Conservation (phyloP, 2,113 vertebrate genomes). For the Piaya cayana region DNA sequence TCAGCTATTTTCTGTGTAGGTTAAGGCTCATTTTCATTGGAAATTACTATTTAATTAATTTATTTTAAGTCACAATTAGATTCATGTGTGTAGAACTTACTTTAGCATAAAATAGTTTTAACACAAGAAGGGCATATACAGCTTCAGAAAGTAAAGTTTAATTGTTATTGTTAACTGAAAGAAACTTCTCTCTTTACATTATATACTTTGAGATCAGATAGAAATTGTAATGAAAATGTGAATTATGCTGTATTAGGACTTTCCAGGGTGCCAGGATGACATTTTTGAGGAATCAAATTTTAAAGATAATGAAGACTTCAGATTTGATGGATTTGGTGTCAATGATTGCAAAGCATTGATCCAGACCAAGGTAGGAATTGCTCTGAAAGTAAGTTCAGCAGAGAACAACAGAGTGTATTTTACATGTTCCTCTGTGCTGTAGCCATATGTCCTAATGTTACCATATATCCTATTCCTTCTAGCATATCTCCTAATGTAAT, state of each 20-base stretch:
- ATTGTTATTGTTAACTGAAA: background rate
- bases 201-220: background rate
- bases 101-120: background rate
- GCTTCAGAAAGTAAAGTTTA: background rate
- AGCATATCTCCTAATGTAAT: background rate
- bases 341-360: slow-evolving; percentile 63
- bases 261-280: background rate
- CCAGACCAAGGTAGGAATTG: slow-evolving; percentile 73
- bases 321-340: background rate
- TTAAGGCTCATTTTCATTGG: background rate
- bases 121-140: background rate
- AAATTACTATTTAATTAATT: background rate
- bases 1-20: background rate
- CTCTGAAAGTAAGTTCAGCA: background rate
- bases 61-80: background rate
- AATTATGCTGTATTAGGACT: slow-evolving; percentile 31
- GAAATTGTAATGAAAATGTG: background rate
- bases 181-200: background rate
- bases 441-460: too few relatives aligned
- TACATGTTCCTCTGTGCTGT: background rate
- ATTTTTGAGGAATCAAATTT: background rate
- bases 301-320: background rate
- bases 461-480: too few relatives aligned
- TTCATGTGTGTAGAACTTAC: background rate
- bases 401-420: background rate